phyloP scores from a whole-genome alignment of 2,888 invertebrate genomes.

The Heliconius aoede region DNA sequence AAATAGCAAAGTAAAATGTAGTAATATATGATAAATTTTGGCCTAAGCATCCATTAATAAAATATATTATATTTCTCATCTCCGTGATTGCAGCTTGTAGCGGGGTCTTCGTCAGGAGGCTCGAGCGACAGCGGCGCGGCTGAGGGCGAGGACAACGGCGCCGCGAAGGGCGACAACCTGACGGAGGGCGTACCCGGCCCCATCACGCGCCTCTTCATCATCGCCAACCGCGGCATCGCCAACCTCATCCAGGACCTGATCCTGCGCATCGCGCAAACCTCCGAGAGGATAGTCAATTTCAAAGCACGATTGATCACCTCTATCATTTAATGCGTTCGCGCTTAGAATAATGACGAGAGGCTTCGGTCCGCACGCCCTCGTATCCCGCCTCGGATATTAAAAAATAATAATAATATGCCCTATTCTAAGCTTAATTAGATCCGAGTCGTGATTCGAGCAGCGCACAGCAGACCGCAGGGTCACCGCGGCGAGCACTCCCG shows the following conservation, averaged over 20 bases:
- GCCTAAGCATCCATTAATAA: background rate
- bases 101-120: slow-evolving; percentile 86
- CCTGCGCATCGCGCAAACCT: slow-evolving; percentile 94
- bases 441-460: slow-evolving; percentile 38
- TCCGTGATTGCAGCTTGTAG: slow-evolving; percentile 86
- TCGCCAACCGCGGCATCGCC: slow-evolving; percentile 93
- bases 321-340: slow-evolving; percentile 87
- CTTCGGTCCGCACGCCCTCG: slow-evolving; percentile 45
- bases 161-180: slow-evolving; percentile 86
- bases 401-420: background rate
- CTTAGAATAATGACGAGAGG: slow-evolving; percentile 63
- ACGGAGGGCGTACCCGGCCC: slow-evolving; percentile 94
- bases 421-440: slow-evolving; percentile 19
- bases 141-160: slow-evolving; percentile 81
- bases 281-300: slow-evolving; percentile 96
- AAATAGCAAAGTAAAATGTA: slow-evolving; percentile 4
- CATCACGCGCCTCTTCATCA: slow-evolving; percentile 92
- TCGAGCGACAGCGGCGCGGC: slow-evolving; percentile 77
- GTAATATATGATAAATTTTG: background rate
- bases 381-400: slow-evolving; percentile 36
- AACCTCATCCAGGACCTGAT: slow-evolving; percentile 94
- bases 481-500: slow-evolving; percentile 49
- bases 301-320: slow-evolving; percentile 95
- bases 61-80: background rate
- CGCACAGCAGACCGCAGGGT: slow-evolving; percentile 40